Evolutionary conservation across 1,140 invertebrate species (phyloP), one percentile per base, ranked within the genome.

Genomic region (Cydia strobilella): DNA sequence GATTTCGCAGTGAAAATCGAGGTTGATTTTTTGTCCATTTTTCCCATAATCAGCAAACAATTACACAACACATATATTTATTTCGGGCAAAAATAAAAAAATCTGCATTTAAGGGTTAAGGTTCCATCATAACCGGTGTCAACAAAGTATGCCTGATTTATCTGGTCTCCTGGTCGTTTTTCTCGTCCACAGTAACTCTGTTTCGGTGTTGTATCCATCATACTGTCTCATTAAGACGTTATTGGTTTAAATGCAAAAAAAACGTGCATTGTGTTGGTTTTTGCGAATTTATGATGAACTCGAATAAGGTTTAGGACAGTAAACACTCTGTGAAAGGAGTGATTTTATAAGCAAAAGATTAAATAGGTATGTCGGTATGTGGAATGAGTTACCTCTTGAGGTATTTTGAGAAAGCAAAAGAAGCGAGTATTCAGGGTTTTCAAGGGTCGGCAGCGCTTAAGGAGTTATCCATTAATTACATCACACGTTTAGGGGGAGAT

Each of bases 201-300:
- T 59, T 59, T 18, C 27, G 25, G 65, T 39, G 48, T 45, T 74
- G 73, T 74, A 72, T 83, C 74, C 74, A 76, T 84, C 78, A 83
- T 81, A 20, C 73, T 81, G 82, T 84, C 82, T 86, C 83, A 86
- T 86, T 86, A 84, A 80, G 80, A 82, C 79, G 54, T 81, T 82
- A 73, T 76, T 79, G 75, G 65, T 77, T 23, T 59, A 77, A 75
- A 77, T 76, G 42, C 54, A 75, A 75, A 77, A 77, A 59, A 59
- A 7, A 10, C 7, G 3, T 12, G 25, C 15, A 69, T 69, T 69
- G 65, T 69, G 35, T 69, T 31, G 6, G 65, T 69, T 69, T 69
- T 69, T 69, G 65, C 25, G 25, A 18, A n/a, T 31, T 69, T 27
- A 35, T 69, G 65, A 27, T 27, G 4, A 69, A 27, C 65, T n/a